A percentile compares a stretch with the other conserved stretches of the same genome.
Evolutionary conservation across 1,140 invertebrate species (phyloP).

Genomic region (Orussus abietinus): DNA sequence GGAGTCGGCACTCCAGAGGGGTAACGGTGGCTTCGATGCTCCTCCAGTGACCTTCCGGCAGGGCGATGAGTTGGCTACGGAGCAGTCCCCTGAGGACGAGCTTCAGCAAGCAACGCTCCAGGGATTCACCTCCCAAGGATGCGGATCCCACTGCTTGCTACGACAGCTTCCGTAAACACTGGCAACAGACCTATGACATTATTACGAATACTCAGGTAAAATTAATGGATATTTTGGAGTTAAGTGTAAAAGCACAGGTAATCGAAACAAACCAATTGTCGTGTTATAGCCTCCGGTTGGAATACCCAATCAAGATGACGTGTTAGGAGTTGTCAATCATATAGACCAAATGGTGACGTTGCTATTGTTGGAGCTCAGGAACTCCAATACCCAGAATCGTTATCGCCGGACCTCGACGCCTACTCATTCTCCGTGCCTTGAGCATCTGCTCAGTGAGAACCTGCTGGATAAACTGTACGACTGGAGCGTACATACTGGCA

Average conservation of each 20-base stretch:
- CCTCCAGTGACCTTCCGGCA: no score
- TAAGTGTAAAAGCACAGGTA: neutral
- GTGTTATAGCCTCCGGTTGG: constrained; percentile 46
- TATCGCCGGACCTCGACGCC: constrained; percentile 46
- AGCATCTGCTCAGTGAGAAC: constrained; percentile 74
- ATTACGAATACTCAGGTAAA: constrained; percentile 66
- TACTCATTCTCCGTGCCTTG: constrained; percentile 66
- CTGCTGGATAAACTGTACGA: constrained; percentile 72
- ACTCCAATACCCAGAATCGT: constrained; percentile 39
- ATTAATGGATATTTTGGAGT: neutral
- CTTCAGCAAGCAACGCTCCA: constrained; percentile 49
- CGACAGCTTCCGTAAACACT: constrained; percentile 91
- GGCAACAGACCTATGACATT: constrained; percentile 86
- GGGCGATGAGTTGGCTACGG: constrained; percentile 65
- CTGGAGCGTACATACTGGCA: constrained; percentile 72
- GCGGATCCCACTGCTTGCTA: constrained; percentile 78
- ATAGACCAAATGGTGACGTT: constrained; percentile 88
- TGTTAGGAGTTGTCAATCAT: constrained; percentile 86
- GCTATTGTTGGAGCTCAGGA: constrained; percentile 75
- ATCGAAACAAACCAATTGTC: constrained; percentile 1
- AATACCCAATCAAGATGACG: constrained; percentile 71
- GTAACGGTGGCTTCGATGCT: no score
- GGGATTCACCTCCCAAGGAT: constrained; percentile 53
- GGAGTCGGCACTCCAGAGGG: no score
- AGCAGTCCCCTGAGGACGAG: constrained; percentile 59